phyloP scores from a whole-genome alignment of 2,797 vertebrate genomes.

The Leuciscus waleckii region DNA sequence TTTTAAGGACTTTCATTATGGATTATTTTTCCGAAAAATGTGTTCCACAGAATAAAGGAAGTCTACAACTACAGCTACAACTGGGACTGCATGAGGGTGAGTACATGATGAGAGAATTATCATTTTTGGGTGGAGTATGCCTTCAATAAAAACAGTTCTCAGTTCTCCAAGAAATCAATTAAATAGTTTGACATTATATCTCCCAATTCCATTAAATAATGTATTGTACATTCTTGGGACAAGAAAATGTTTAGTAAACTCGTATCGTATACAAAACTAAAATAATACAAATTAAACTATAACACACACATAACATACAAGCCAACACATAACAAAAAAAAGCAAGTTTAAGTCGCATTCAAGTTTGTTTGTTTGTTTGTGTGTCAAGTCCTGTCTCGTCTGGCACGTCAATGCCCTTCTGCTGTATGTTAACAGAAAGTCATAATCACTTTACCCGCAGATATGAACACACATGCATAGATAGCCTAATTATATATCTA shows the following conservation, averaged over 20 bases:
- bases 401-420: background rate
- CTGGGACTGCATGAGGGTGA: background rate
- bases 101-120: background rate
- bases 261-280: background rate
- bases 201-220: background rate
- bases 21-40: background rate
- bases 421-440: slow-evolving; percentile 19
- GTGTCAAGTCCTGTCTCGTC: slow-evolving; percentile 20
- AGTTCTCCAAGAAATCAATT: background rate
- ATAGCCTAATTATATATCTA: background rate
- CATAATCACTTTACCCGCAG: background rate
- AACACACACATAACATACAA: background rate
- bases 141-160: background rate
- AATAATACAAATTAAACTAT: background rate
- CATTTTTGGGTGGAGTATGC: background rate
- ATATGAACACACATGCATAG: background rate
- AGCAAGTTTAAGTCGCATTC: background rate
- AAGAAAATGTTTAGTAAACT: background rate
- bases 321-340: background rate
- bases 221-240: background rate
- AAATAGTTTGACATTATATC: background rate
- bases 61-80: no score
- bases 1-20: background rate
- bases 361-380: slow-evolving; percentile 1
- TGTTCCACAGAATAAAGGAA: background rate